These are phyloP conservation scores for Rosalia funebris DNA, from an alignment of 2,888 invertebrate genomes.

Conservation along the genomic window DNA sequence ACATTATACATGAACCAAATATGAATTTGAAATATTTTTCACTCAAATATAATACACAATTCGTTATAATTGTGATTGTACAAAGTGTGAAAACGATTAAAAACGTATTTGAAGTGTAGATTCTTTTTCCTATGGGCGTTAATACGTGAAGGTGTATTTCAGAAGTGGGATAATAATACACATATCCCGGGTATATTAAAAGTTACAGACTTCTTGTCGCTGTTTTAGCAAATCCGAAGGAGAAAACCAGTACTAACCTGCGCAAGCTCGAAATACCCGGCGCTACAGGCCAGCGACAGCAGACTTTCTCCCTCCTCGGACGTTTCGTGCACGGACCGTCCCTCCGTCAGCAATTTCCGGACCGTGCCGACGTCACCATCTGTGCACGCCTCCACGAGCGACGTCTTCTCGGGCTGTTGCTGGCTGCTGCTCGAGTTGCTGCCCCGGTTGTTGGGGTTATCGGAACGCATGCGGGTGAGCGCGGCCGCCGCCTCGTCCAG, in stretches of 20 bases:
- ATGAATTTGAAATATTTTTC: too few species aligned
- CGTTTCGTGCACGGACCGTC: conserved; percentile 93
- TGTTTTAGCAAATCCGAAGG: too few species aligned
- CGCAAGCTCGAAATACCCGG: conserved; percentile 96
- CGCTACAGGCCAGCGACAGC: conserved; percentile 94
- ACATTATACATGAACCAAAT: too few species aligned
- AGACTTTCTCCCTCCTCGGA: conserved; percentile 98
- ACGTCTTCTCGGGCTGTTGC: conserved; percentile 65
- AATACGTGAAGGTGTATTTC: too few species aligned
- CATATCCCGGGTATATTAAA: too few species aligned
- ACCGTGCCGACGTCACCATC: conserved; percentile 96
- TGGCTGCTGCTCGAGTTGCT: conserved; percentile 16
- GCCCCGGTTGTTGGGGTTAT: conserved; percentile 66
- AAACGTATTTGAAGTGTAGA: too few species aligned
- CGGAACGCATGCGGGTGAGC: conserved; percentile 93
- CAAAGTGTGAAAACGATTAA: too few species aligned
- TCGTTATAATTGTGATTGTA: too few species aligned
- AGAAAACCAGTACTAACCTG: conserved; percentile 76
- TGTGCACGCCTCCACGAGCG: conserved; percentile 91
- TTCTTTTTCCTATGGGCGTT: too few species aligned
- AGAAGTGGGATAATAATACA: too few species aligned
- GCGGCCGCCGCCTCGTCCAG: conserved; percentile 97
- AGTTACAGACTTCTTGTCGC: too few species aligned
- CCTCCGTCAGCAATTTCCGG: conserved; percentile 90
- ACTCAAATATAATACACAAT: too few species aligned